A percentile compares a stretch with the other conserved stretches of the same genome.
These are phyloP conservation scores for Andrena marginata DNA, from an alignment of 2,888 invertebrate genomes.

Conservation along the genomic window DNA sequence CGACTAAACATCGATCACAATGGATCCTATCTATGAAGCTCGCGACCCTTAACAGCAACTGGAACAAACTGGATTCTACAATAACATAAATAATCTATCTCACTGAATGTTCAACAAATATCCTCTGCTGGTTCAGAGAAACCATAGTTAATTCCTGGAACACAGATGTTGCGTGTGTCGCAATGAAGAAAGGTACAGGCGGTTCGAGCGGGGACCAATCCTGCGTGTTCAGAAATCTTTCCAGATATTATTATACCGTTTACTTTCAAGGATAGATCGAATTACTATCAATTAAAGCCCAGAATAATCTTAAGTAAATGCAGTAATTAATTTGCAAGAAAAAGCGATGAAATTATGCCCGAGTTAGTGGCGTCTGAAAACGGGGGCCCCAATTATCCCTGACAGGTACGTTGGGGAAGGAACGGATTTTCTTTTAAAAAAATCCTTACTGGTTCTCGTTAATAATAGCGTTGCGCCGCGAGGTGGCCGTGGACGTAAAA, in stretches of 20 bases:
- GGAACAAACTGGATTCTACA: not conserved
- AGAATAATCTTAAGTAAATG: too few species aligned
- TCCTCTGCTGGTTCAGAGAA: too few species aligned
- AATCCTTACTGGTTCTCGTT: slow-evolving; percentile 10
- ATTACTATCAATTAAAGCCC: too few species aligned
- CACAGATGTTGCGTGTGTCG: too few species aligned
- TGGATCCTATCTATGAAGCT: not conserved
- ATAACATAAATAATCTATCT: not conserved
- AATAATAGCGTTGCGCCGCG: slow-evolving; percentile 11
- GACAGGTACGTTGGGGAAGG: not conserved
- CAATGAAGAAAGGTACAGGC: too few species aligned
- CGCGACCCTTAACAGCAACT: not conserved
- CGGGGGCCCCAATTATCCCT: not conserved
- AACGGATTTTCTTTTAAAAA: not conserved
- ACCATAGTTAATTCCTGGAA: too few species aligned
- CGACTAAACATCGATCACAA: not conserved
- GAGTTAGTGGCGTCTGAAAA: not conserved
- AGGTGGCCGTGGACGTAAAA: not conserved
- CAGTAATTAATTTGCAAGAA: slow-evolving; percentile 1
- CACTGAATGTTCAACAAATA: too few species aligned
- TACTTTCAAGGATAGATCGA: too few species aligned
- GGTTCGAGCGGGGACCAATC: too few species aligned
- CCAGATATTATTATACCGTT: too few species aligned
- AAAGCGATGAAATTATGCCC: slow-evolving; percentile 16
- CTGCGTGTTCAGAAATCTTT: too few species aligned